These are phyloP conservation scores for Falco punctatus DNA, from an alignment of 2,113 vertebrate genomes.

Conservation along the genomic window DNA sequence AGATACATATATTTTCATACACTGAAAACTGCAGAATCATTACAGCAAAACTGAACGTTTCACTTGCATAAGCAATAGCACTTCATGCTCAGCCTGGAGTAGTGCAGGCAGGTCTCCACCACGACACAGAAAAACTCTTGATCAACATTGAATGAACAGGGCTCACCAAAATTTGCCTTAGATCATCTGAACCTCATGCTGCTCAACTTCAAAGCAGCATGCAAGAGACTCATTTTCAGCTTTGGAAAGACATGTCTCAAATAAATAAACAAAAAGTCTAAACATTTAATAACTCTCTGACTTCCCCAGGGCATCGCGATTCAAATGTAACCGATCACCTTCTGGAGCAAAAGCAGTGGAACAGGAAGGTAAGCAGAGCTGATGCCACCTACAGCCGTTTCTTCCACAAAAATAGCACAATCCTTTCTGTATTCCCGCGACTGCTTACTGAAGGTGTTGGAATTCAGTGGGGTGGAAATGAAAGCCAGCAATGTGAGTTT, in stretches of 20 bases:
- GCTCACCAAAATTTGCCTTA: background rate
- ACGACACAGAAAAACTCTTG: background rate
- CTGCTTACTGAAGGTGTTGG: background rate
- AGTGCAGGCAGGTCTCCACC: background rate
- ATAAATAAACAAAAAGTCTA: background rate
- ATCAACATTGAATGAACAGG: background rate
- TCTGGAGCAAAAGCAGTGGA: background rate
- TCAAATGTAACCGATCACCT: background rate
- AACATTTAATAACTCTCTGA: background rate
- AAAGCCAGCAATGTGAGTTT: background rate
- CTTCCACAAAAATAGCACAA: background rate
- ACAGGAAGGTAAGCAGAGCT: background rate
- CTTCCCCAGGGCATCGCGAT: background rate
- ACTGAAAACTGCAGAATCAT: fast-evolving
- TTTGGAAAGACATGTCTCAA: background rate
- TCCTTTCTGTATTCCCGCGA: background rate
- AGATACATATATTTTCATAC: background rate
- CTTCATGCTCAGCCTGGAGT: background rate
- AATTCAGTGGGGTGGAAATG: background rate
- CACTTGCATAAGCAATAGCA: background rate
- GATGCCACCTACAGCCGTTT: background rate
- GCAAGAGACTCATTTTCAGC: background rate
- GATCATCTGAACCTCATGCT: background rate
- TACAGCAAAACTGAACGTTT: background rate
- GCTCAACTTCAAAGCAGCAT: background rate